Evolutionary conservation across 2,888 invertebrate genomes (phyloP), one percentile per base, ranked within the genome.

Genomic region (Lochmaea capreae): DNA sequence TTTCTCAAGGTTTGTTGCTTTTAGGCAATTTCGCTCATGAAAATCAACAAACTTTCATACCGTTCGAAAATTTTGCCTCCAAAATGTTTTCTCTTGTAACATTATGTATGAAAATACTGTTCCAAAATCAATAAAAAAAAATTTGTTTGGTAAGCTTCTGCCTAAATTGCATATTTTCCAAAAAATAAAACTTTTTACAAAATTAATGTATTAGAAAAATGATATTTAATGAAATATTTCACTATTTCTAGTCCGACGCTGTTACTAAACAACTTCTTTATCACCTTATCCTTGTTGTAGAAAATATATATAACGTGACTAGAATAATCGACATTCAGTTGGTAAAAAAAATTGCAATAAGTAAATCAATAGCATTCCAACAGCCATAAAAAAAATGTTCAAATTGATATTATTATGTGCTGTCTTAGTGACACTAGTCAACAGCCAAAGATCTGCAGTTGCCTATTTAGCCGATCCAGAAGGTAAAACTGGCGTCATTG

Each of bases 391-490:
- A n/a, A 63, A n/a, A 18, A 63, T 63, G 62, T 42, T 63, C 16
- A 63, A 43, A 63, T 18, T 63, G n/a, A 14, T 42, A 43, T 1
- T 63, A 42, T 63, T 39, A 5, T 46, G 11, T 63, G 62, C 62
- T 9, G 62, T 42, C 16, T 42, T 43, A n/a, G 14, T 63, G 5
- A 16, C 62, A 18, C 9, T 54, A 3, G 39, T 11, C 16, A 16
- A 42, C 22, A 16, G 26, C 18, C 42, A 63, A 18, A 43, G 16
- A 11, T 9, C n/a, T 18, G 76, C 74, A 8, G 58, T 67, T 0
- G 78, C 77, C 0, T 76, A 77, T 65, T 52, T 78, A 10, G 71
- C 65, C 18, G 78, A 78, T 63, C 78, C 78, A 3, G 52, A 70
- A 10, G 78, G 78, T 26, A 65, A 49, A 59, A 77, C 65, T 58